Evolutionary conservation across 2,888 invertebrate species (phyloP), one percentile per base, ranked within the genome.

Genomic region (Pollenia griseotomentosa): DNA sequence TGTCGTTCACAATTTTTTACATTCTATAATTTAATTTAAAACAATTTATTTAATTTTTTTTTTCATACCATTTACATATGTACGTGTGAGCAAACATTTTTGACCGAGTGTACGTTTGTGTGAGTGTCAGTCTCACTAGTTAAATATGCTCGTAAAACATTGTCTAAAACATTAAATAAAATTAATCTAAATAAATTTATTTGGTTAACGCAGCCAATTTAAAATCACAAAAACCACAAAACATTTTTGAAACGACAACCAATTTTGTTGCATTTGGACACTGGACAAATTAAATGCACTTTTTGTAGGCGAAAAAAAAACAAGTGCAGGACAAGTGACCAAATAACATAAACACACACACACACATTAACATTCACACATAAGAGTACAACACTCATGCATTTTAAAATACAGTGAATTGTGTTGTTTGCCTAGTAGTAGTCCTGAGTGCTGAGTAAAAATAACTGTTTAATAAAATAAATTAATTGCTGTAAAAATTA

Each of bases 381-480:
- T 33, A 40, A 12, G 12, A 57, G 10, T 14, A 51, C 33, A 53
- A 16, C 5, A 33, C 55, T 65, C 33, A 59, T 66, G 73, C 48
- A 46, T 65, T 55, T 74, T 57, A 65, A 82, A 42, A 65, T 53
- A 57, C 75, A 46, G 53, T 40, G 42, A 63, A 77, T 70, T 61
- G 61, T 42, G 61, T 40, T 65, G 23, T 42, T 44, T 44, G 23
- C 63, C 12, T 33, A 33, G 33, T 33, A 44, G 11, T 42, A 75
- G 70, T 83, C 55, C 75, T 75, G 61, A 10, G 44, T 40, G 53
- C 68, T 70, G 79, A 80, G 75, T 84, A 70, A 68, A 87, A 84
- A 84, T 85, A 85, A 88, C 83, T 86, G 88, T 88, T 88, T 87
- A 88, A 88, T 88, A 88, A 77, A 89, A 89, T 84, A 80, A 87